These are phyloP conservation scores for Drosophila kurseongensis DNA, from an alignment of 1,140 invertebrate genomes.

Conservation along the genomic window DNA sequence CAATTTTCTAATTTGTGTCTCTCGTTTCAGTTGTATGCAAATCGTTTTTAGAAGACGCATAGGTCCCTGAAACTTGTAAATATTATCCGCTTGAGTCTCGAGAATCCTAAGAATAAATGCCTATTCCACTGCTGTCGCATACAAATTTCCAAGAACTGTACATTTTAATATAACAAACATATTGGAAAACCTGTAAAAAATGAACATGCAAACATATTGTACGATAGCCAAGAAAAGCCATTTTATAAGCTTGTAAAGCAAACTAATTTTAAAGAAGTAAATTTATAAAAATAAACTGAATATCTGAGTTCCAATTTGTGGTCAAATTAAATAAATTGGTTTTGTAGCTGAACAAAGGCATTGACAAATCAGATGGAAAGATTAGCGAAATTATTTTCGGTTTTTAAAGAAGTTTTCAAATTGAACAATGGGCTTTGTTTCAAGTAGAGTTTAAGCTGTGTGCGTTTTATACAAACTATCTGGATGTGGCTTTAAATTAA, in stretches of 20 bases:
- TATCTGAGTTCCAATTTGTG: constrained; percentile 15
- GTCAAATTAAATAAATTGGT: constrained; percentile 9
- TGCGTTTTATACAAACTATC: constrained; percentile 72
- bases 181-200: constrained; percentile 19
- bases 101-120: constrained; percentile 16
- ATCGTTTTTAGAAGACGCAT: constrained; percentile 40
- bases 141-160: constrained; percentile 68
- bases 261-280: constrained; percentile 51
- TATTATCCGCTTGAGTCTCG: constrained; percentile 40
- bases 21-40: constrained; percentile 55
- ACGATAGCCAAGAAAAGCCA: constrained; percentile 47
- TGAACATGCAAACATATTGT: constrained; percentile 33
- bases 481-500: constrained; percentile 77
- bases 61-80: constrained; percentile 53
- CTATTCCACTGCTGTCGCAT: constrained; percentile 69
- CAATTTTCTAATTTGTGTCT: neutral
- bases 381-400: constrained; percentile 11
- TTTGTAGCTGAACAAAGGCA: constrained; percentile 48
- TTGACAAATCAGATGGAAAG: constrained; percentile 68
- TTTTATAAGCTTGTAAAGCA: constrained; percentile 73
- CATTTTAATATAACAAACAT: constrained; percentile 48
- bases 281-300: constrained; percentile 26
- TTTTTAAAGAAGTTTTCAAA: neutral
- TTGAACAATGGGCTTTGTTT: neutral
- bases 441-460: constrained; percentile 18